phyloP scores from a whole-genome alignment of 2,888 invertebrate species.

The Operophtera brumata region DNA sequence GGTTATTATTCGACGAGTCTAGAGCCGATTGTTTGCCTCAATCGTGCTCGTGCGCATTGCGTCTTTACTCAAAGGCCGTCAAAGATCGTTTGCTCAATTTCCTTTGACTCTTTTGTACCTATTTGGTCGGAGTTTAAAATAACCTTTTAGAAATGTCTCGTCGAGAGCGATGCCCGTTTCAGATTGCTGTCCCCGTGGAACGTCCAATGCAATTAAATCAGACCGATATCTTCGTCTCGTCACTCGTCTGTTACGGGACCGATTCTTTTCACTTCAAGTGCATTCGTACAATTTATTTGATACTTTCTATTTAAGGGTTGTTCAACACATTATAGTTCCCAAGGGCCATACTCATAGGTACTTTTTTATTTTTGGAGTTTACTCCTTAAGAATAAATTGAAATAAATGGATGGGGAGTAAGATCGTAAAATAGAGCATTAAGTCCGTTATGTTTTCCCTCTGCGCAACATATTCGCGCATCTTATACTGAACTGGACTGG shows the following conservation, averaged over 20 bases:
- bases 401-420: too few relatives aligned
- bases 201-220: constrained; percentile 41
- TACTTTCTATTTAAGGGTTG: constrained; percentile 29
- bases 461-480: too few relatives aligned
- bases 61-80: constrained; percentile 41
- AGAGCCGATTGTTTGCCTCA: constrained; percentile 58
- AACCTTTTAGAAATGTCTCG: background rate
- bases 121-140: too few relatives aligned
- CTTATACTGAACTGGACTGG: too few relatives aligned
- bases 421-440: too few relatives aligned
- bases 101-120: constrained; percentile 39
- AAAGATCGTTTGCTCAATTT: constrained; percentile 52
- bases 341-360: too few relatives aligned
- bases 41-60: constrained; percentile 56
- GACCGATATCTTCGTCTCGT: constrained; percentile 39
- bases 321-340: background rate
- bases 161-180: constrained; percentile 1
- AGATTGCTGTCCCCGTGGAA: constrained; percentile 30
- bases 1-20: constrained; percentile 57
- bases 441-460: too few relatives aligned
- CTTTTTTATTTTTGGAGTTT: too few relatives aligned
- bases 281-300: constrained; percentile 21
- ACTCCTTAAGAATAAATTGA: too few relatives aligned
- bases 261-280: constrained; percentile 36
- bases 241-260: constrained; percentile 26